These are phyloP conservation scores for Sycobia sp. DNA, from an alignment of 1,140 invertebrate species.

Conservation along the genomic window DNA sequence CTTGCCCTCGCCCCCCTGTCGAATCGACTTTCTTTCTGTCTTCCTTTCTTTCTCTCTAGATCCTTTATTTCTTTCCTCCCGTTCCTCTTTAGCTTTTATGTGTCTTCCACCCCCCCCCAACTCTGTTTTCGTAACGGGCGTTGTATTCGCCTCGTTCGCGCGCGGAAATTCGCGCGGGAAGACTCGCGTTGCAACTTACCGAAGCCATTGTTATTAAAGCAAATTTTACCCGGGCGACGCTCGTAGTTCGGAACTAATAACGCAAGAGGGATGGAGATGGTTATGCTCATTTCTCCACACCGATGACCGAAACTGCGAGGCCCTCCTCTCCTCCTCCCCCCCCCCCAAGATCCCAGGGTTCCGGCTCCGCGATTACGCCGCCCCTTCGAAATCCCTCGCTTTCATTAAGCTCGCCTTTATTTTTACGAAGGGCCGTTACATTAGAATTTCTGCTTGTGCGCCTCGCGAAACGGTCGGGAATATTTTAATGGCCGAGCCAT, in stretches of 20 bases:
- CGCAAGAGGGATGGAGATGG: neutral
- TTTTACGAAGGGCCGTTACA: no score
- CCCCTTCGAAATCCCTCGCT: no score
- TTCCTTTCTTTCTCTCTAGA: constrained; percentile 25
- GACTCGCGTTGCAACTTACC: constrained; percentile 15
- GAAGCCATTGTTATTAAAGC: constrained; percentile 5
- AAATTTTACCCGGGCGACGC: constrained; percentile 14
- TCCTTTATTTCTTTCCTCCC: constrained; percentile 33
- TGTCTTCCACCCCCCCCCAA: neutral
- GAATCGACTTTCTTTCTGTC: constrained; percentile 33
- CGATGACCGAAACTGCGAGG: neutral
- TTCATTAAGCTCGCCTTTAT: no score
- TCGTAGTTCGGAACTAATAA: constrained; percentile 28
- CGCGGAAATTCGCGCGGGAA: constrained; percentile 12
- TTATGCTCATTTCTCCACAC: neutral
- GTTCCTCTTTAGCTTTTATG: constrained; percentile 33
- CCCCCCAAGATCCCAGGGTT: no score
- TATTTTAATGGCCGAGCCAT: no score
- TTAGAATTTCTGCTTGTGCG: no score
- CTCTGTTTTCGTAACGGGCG: constrained; percentile 2
- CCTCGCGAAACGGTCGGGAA: no score
- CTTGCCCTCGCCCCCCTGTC: constrained; percentile 20
- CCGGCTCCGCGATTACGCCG: no score
- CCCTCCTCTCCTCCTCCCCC: neutral
- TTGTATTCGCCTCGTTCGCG: constrained; percentile 13